phyloP scores from a whole-genome alignment of 2,113 vertebrate species.

The Triplophysa siluroides region DNA sequence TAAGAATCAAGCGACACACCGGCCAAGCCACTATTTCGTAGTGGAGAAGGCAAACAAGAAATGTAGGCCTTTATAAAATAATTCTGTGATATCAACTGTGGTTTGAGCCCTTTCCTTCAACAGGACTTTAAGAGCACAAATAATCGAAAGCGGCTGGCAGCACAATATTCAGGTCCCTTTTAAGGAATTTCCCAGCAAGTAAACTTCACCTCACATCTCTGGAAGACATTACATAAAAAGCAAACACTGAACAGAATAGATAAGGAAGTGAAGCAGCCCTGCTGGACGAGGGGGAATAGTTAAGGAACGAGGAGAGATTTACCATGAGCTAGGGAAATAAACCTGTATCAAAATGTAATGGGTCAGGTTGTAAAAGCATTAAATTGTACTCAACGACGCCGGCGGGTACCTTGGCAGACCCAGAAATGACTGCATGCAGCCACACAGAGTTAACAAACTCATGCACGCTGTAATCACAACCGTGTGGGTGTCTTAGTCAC shows the following conservation, averaged over 20 bases:
- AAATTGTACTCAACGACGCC: slow-evolving; percentile 56
- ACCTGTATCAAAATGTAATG: slow-evolving; percentile 68
- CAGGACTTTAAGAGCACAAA: slow-evolving; percentile 75
- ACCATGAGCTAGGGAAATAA: slow-evolving; percentile 72
- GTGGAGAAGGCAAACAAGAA: slow-evolving; percentile 56
- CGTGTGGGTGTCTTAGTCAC: slow-evolving; percentile 56
- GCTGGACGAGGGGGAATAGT: slow-evolving; percentile 61
- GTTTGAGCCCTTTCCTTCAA: slow-evolving; percentile 74
- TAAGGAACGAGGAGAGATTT: slow-evolving; percentile 70
- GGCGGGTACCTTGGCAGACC: slow-evolving; percentile 55
- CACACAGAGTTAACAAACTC: slow-evolving; percentile 45
- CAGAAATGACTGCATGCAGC: slow-evolving; percentile 43
- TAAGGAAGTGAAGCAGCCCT: slow-evolving; percentile 32
- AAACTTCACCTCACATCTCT: slow-evolving; percentile 30
- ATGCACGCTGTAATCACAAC: slow-evolving; percentile 54
- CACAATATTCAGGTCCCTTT: slow-evolving; percentile 36
- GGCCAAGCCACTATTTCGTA: slow-evolving; percentile 43
- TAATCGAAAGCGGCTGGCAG: slow-evolving; percentile 75
- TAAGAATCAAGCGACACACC: slow-evolving; percentile 22
- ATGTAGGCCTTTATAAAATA: slow-evolving; percentile 72
- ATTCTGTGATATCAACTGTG: slow-evolving; percentile 76
- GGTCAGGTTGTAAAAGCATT: slow-evolving; percentile 72
- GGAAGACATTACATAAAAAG: slow-evolving; percentile 11
- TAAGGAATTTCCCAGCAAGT: slow-evolving; percentile 31
- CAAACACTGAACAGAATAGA: slow-evolving; percentile 3